phyloP scores from a whole-genome alignment of 1,140 invertebrate species.

The Dinothrombium tinctorium region DNA sequence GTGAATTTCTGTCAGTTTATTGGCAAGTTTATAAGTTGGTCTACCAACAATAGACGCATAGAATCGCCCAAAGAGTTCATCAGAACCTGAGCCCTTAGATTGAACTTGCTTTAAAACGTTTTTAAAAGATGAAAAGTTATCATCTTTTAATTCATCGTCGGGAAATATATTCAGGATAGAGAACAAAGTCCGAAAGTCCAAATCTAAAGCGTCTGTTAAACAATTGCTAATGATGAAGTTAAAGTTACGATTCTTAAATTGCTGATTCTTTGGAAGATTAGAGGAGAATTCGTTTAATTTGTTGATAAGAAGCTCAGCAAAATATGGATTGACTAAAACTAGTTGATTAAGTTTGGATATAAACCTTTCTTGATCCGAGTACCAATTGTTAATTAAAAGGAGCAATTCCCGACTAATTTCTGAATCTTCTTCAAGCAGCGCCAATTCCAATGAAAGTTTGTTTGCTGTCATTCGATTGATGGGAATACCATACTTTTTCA shows the following conservation, averaged over 20 bases:
- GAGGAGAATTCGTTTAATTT: background rate
- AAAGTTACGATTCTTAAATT: background rate
- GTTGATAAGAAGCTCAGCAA: background rate
- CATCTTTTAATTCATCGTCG: background rate
- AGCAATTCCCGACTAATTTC: no score
- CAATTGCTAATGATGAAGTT: background rate
- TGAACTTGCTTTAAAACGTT: background rate
- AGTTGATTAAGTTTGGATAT: background rate
- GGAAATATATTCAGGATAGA: background rate
- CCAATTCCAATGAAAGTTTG: no score
- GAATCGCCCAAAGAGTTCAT: background rate
- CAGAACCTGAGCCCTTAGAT: background rate
- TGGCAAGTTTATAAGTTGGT: background rate
- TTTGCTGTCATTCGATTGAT: no score
- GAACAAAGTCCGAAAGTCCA: background rate
- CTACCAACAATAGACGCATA: background rate
- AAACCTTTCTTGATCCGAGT: background rate
- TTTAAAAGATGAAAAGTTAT: background rate
- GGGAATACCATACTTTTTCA: no score
- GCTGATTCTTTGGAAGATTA: background rate
- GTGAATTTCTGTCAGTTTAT: background rate
- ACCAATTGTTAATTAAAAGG: no score
- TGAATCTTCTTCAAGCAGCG: no score
- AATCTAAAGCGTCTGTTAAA: background rate
- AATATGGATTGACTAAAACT: background rate